phyloP scores from a whole-genome alignment of 2,113 vertebrate species.

The Peromyscus polionotus region DNA sequence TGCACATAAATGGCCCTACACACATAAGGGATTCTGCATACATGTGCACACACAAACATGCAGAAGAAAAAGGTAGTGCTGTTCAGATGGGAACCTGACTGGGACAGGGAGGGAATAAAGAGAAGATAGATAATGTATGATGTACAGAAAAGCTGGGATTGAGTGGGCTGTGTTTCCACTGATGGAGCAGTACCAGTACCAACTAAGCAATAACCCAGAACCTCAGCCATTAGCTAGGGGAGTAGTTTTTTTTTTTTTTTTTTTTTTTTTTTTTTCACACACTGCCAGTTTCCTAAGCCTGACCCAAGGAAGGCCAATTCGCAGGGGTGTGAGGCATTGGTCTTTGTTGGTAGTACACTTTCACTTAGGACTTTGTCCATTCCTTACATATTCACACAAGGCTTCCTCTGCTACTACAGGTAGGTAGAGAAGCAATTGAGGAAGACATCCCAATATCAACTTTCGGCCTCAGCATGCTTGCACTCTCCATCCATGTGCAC shows the following conservation, averaged over 20 bases:
- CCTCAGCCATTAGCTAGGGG: not conserved
- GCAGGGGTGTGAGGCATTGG: not conserved
- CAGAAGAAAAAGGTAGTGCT: not conserved
- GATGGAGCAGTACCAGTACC: not conserved
- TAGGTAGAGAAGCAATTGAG: no score
- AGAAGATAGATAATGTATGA: not conserved
- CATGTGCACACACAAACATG: not conserved
- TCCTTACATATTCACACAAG: not conserved
- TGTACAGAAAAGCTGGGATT: not conserved
- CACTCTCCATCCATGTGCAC: not conserved
- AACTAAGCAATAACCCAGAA: not conserved
- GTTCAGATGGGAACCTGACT: not conserved
- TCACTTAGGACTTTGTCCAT: not conserved
- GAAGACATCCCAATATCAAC: not conserved
- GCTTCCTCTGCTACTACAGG: not conserved
- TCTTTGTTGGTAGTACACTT: not conserved
- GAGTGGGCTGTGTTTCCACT: not conserved
- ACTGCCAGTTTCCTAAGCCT: not conserved
- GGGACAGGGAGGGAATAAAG: not conserved
- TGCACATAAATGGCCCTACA: not conserved
- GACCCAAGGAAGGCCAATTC: not conserved
- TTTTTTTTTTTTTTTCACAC: not conserved
- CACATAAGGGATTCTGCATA: not conserved
- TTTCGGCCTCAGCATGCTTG: not conserved
- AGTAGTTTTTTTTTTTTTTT: no score